Percentiles rank a stretch among this genome's conserved stretches.
Evolutionary conservation across 2,113 vertebrate species (phyloP).

Genomic region (Pollimyrus isidori): DNA sequence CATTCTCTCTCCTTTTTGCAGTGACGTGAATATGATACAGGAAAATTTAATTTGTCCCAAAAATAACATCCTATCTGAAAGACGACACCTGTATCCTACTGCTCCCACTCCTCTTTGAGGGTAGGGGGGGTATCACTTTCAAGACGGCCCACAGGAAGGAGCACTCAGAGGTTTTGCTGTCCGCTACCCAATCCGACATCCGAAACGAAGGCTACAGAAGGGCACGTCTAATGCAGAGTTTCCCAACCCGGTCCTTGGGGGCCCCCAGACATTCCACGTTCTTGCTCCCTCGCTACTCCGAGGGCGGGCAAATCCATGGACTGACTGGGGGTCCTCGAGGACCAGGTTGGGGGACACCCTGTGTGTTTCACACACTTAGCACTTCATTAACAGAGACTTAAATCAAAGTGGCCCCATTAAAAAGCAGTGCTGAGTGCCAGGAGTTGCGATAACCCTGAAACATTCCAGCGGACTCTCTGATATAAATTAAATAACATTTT

Average conservation of each 20-base stretch:
- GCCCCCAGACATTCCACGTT: not conserved
- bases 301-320: not conserved
- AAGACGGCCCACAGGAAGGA: not conserved
- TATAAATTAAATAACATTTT: not conserved
- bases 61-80: constrained; percentile 8
- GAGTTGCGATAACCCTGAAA: not conserved
- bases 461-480: not conserved
- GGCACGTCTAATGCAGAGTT: not conserved
- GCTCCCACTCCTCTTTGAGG: not conserved
- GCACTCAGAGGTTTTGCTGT: not conserved
- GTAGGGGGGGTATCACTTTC: not conserved
- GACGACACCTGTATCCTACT: not conserved
- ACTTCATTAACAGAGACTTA: not conserved
- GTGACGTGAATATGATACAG: not conserved
- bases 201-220: not conserved
- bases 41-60: constrained; percentile 12
- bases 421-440: not conserved
- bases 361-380: not conserved
- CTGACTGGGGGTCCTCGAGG: not conserved
- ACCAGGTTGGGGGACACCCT: not conserved
- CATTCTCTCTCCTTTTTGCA: not conserved
- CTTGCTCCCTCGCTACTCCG: not conserved
- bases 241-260: not conserved
- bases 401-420: not conserved
- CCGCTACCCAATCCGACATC: not conserved